A percentile compares a stretch with the other conserved stretches of the same genome.
Conservation (phyloP, 2,797 vertebrate genomes). For the Cetoscarus ocellatus region DNA sequence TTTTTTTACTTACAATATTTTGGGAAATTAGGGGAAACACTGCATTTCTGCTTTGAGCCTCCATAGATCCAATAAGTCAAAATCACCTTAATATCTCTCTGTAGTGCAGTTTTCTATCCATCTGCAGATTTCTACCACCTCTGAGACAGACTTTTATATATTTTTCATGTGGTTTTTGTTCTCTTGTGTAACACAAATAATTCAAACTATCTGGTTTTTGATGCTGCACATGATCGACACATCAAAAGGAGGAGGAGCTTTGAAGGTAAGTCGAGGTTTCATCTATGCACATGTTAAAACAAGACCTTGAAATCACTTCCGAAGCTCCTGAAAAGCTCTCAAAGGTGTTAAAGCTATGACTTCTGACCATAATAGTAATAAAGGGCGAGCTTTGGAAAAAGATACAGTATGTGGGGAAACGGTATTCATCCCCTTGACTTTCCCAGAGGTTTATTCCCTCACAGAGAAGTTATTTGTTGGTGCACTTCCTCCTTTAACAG, state of each 20-base stretch:
- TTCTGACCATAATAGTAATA: slow-evolving; percentile 53
- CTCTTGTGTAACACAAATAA: not conserved
- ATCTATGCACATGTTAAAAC: not conserved
- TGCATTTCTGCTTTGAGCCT: no score
- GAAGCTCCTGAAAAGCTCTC: slow-evolving; percentile 33
- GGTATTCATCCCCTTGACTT: slow-evolving; percentile 67
- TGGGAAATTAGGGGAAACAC: no score
- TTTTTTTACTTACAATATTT: no score
- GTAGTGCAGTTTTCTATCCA: no score
- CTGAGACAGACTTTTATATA: not conserved
- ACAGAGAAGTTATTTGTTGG: slow-evolving; percentile 42
- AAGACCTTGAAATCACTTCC: slow-evolving; percentile 11
- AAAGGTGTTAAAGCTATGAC: slow-evolving; percentile 51
- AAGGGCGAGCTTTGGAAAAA: slow-evolving; percentile 40
- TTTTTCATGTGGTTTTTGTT: not conserved
- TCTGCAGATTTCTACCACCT: no score
- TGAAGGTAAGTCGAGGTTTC: not conserved
- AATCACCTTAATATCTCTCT: no score
- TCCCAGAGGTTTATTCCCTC: slow-evolving; percentile 35
- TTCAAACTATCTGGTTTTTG: not conserved
- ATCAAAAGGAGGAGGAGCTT: not conserved
- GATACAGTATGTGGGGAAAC: not conserved
- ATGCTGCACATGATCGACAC: not conserved
- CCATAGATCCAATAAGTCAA: no score
- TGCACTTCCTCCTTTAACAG: not conserved